Conservation (phyloP, 2,113 vertebrate species). For the Asarcornis scutulata region DNA sequence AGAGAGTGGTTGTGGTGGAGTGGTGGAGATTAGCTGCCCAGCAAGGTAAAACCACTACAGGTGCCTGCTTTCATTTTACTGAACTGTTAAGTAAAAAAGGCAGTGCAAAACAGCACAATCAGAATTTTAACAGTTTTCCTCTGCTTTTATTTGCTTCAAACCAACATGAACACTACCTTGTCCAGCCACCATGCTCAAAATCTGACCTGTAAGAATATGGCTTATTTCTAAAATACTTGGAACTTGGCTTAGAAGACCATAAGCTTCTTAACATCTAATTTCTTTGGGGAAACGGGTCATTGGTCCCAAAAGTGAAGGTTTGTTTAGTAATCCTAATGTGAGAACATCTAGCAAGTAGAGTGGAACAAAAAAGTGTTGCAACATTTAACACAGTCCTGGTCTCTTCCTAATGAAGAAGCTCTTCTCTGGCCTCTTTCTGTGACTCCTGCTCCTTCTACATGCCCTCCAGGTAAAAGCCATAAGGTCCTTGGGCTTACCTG, state of each 20-base stretch:
- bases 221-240: background rate
- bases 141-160: background rate
- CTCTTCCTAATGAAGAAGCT: background rate
- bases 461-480: background rate
- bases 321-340: background rate
- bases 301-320: background rate
- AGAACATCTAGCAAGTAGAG: background rate
- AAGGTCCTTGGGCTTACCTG: background rate
- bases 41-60: too few relatives aligned
- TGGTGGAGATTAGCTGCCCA: too few relatives aligned
- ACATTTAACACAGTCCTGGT: background rate
- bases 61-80: background rate
- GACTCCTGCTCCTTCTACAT: background rate
- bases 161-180: background rate
- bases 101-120: background rate
- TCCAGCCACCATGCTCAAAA: background rate
- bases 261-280: background rate
- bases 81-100: background rate
- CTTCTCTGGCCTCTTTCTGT: background rate
- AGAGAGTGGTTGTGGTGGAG: too few relatives aligned
- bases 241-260: background rate
- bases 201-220: background rate
- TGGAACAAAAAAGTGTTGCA: background rate
- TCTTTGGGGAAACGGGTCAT: background rate
- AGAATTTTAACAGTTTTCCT: background rate